Base-by-base conservation (phyloP, 2,113 vertebrate genomes). In the Agelaius tricolor region DNA sequence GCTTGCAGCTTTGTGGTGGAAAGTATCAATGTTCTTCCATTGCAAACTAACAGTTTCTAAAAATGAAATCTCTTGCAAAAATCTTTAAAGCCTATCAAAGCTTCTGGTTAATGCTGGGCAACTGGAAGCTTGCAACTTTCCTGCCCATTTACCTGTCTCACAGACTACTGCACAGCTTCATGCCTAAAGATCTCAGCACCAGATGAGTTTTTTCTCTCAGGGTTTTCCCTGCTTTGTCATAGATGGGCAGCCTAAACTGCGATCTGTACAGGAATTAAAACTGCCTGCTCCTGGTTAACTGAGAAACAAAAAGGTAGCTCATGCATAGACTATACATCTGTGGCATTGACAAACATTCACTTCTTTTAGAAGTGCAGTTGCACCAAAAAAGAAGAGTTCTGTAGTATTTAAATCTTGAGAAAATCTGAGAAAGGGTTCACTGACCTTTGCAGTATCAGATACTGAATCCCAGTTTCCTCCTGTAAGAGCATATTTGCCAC, bases 391-490 rank as follows among this genome's bases (percentile, higher is more conserved):
- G 47, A 27, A 73, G 9, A 15, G 5, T 43, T 89, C 13, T 73
- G 30, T 17, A 14, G 9, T 66, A 35, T 61, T 82, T 58, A n/a
- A 59, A 49, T 63, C 10, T 78, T 33, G 37, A 72, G 18, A 31
- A 7, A 66, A 62, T 52, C 33, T 9, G 5, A 77, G 35, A 31
- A 24, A 11, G n/a, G 0, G 6, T 26, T 57, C 4, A 41, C 97
- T 97, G 89, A 99, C 99, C 98, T 99, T 99, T 23, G 99, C 99
- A 37, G 98, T 97, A 3, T 99, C 99, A 28, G 99, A 99, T 51
- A 99, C 98, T 13, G 98, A 98, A 95, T 99, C 99, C 99, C 99
- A 99, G 96, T 99, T 99, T 31, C 99, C 99, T 78, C 99, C 99
- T 10, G 98, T 98, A 31, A 99, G 98, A 10, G 98, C 97, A 1